Evolutionary conservation across 2,113 vertebrate genomes (phyloP).

Genomic region (Scortum barcoo): DNA sequence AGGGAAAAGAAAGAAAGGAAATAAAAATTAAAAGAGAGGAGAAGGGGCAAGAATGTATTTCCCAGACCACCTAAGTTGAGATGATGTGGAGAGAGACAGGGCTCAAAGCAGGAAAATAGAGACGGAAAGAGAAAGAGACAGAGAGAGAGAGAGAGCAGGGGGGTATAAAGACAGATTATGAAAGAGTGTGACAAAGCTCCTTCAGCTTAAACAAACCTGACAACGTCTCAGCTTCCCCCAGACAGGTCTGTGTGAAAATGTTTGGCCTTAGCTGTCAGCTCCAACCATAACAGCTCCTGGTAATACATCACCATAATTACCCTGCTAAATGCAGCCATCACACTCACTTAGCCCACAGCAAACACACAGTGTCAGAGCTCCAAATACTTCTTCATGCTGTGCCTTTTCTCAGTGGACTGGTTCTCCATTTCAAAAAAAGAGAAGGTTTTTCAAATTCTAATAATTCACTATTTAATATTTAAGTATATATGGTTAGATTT

Average conservation of each 20-base stretch:
- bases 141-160: conserved; percentile 6
- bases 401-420: too few species aligned
- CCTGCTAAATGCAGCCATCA: conserved; percentile 53
- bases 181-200: conserved; percentile 52
- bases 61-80: conserved; percentile 79
- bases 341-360: conserved; percentile 40
- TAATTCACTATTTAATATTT: background rate
- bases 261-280: conserved; percentile 70
- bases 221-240: conserved; percentile 52
- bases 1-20: conserved; percentile 14
- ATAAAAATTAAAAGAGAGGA: conserved; percentile 11
- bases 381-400: too few species aligned
- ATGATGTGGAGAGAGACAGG: background rate
- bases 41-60: conserved; percentile 36
- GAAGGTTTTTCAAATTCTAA: too few species aligned
- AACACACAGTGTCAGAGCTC: background rate
- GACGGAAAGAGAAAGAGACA: background rate
- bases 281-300: conserved; percentile 69
- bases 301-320: conserved; percentile 75
- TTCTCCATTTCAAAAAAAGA: too few species aligned
- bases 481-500: too few species aligned
- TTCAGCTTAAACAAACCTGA: conserved; percentile 66
- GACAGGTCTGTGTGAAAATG: conserved; percentile 71
- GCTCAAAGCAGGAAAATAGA: background rate
- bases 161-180: conserved; percentile 44